Evolutionary conservation across 2,888 invertebrate species (phyloP).

Genomic region (Anoncus sp.): DNA sequence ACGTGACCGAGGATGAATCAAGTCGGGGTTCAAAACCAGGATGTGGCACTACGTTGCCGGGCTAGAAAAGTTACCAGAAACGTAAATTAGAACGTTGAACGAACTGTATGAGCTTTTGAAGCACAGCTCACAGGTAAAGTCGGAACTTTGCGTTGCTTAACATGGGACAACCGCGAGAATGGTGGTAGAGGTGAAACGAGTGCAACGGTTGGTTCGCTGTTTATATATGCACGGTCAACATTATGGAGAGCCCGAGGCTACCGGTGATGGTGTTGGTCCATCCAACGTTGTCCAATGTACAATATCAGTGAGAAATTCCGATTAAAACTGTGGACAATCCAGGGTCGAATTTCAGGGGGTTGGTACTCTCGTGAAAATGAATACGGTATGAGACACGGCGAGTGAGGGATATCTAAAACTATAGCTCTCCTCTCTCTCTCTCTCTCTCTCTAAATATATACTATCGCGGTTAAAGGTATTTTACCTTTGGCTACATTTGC

Average conservation of each 20-base stretch:
- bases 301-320: slow-evolving; percentile 71
- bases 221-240: slow-evolving; percentile 1
- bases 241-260: slow-evolving; percentile 35
- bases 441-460: no score
- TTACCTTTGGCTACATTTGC: not conserved
- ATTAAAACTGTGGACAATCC: slow-evolving; percentile 70
- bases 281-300: slow-evolving; percentile 65
- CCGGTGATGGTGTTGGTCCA: slow-evolving; percentile 4
- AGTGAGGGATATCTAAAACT: not conserved
- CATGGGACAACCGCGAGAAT: slow-evolving; percentile 9
- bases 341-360: slow-evolving; percentile 64
- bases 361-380: slow-evolving; percentile 48
- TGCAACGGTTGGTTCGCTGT: slow-evolving; percentile 1
- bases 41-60: slow-evolving; percentile 4
- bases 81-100: slow-evolving; percentile 47
- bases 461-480: no score
- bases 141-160: slow-evolving; percentile 32
- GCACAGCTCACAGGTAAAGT: slow-evolving; percentile 11
- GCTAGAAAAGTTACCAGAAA: slow-evolving; percentile 40
- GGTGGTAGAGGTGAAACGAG: slow-evolving; percentile 12
- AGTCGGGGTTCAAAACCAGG: slow-evolving; percentile 5
- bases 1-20: not conserved
- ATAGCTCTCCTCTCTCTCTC: not conserved
- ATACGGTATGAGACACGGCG: slow-evolving; percentile 48
- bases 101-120: slow-evolving; percentile 30